These are phyloP conservation scores for Sparus aurata DNA, from an alignment of 2,797 vertebrate genomes.

Conservation along the genomic window DNA sequence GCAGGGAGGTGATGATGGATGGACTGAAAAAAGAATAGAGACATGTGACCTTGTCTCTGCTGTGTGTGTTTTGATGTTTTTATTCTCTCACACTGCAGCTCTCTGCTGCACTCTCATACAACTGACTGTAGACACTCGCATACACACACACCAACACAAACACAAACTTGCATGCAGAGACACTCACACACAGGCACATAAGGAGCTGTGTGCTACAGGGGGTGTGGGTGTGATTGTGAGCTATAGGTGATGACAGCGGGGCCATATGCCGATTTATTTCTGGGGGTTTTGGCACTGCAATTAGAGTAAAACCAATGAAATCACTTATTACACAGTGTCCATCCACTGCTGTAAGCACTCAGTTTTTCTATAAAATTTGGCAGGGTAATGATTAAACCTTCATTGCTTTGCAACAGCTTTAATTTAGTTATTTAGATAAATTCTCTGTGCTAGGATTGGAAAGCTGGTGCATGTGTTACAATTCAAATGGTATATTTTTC, in stretches of 20 bases:
- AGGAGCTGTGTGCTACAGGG: conserved; percentile 53
- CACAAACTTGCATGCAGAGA: conserved; percentile 15
- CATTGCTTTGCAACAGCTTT: neutral
- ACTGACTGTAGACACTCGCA: conserved; percentile 28
- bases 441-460: neutral
- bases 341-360: conserved; percentile 2
- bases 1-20: conserved; percentile 35
- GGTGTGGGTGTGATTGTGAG: conserved; percentile 74
- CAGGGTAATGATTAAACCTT: neutral
- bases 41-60: conserved; percentile 52
- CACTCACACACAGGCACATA: conserved; percentile 39
- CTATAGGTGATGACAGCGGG: conserved; percentile 80
- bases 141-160: conserved; percentile 8
- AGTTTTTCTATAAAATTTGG: neutral
- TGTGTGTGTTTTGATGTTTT: conserved; percentile 56
- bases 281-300: conserved; percentile 19
- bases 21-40: conserved; percentile 19
- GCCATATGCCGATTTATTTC: conserved; percentile 82
- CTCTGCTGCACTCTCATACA: conserved; percentile 29
- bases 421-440: neutral
- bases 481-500: conserved; percentile 16
- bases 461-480: neutral
- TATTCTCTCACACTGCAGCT: conserved; percentile 36
- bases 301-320: conserved; percentile 42
- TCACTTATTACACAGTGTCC: conserved; percentile 14